Evolutionary conservation across 2,797 vertebrate species (phyloP).

Genomic region (Sitta carolinensis): DNA sequence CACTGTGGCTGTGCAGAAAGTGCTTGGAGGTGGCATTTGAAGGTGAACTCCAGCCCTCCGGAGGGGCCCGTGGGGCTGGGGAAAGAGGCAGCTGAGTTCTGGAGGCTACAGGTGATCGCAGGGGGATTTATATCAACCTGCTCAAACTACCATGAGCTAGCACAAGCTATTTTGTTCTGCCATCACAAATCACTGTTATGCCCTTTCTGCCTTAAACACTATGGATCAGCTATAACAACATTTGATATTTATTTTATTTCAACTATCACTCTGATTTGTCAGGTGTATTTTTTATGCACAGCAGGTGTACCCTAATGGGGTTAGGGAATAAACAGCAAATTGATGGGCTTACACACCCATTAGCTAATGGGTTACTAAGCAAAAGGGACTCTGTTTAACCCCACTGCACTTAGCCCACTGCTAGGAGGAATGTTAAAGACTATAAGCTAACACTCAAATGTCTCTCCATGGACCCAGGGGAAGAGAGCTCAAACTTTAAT

Average conservation of each 20-base stretch:
- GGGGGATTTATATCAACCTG: neutral
- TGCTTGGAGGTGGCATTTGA: neutral
- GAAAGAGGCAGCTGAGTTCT: neutral
- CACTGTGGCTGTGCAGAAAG: neutral
- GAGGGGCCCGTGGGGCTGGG: neutral
- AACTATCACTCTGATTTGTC: constrained; percentile 80
- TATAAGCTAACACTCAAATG: constrained; percentile 60
- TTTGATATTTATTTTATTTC: constrained; percentile 81
- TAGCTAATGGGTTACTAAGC: constrained; percentile 92
- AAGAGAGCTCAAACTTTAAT: constrained; percentile 72
- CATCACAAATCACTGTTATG: constrained; percentile 64
- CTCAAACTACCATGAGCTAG: neutral
- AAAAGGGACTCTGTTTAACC: constrained; percentile 76
- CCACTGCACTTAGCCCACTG: constrained; percentile 75
- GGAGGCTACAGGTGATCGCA: neutral
- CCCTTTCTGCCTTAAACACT: constrained; percentile 67
- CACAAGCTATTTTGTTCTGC: neutral
- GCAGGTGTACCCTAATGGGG: constrained; percentile 77
- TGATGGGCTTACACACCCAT: constrained; percentile 87
- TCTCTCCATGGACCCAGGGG: constrained; percentile 68
- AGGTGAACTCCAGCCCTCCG: constrained; percentile 20
- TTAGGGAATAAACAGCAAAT: constrained; percentile 80
- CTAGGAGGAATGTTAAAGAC: constrained; percentile 76
- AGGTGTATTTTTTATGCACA: constrained; percentile 74
- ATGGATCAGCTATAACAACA: constrained; percentile 61